Base-by-base conservation (phyloP, 2,113 vertebrate genomes). In the Leucopsar rothschildi region DNA sequence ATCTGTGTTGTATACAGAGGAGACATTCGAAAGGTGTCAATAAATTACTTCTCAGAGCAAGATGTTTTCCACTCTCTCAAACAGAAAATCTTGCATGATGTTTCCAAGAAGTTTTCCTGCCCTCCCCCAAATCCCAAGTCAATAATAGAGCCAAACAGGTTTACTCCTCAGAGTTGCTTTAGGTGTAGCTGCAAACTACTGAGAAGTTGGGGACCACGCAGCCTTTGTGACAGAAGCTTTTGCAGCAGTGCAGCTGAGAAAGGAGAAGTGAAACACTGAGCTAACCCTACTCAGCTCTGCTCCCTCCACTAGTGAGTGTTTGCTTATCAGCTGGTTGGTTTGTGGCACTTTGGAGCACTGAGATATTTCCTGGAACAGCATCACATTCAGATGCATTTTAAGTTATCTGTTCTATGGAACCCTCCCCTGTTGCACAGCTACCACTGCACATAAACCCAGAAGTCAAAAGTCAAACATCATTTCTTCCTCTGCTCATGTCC, bases 11-110 rank as follows among this genome's bases (percentile, higher is more conserved):
- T 82, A 84, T 86, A 98, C 94, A 98, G 93, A 97, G 96, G 65
- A 94, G 92, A 97, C 97, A 88, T 96, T 96, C 73, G 97, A 97
- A 95, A 97, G 95, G 92, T 97, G 97, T 96, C 96, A 96, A 78
- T 95, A 97, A 97, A 97, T 76, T 79, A 91, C 90, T 92, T 57
- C 93, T 97, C 94, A 90, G 91, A 95, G 96, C 90, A 97, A 90
- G 92, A 84, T 85, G 85, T 95, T 97, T 97, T 97, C 93, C 94
- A 97, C 59, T 88, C 86, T 96, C 95, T 95, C 93, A 76, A 85
- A 96, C 33, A 96, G 96, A 96, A 94, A 92, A 94, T 91, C 93
- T 91, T 96, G 96, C 97, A 92, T 85, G 85, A 93, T 92, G 59
- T 93, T 97, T 97, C 95, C 93, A 82, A 81, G 88, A 71, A 57